Conservation (phyloP, 2,888 invertebrate species). For the Trypoxylon attenuatum region DNA sequence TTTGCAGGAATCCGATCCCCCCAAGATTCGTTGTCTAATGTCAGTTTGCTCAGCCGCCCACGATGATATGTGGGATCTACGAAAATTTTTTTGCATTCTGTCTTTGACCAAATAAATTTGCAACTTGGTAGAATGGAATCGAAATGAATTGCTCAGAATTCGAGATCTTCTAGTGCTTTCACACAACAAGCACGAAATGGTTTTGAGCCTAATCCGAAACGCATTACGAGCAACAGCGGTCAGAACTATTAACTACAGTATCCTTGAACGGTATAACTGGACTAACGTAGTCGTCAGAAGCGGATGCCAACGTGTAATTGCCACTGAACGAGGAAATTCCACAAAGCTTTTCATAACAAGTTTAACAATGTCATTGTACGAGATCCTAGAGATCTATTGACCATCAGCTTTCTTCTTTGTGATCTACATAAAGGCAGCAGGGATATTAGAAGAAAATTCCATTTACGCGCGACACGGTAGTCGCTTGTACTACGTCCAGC, state of each 20-base stretch:
- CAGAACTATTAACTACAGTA: no score
- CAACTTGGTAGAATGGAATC: not conserved
- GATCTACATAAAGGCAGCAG: slow-evolving; percentile 8
- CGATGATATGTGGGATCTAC: no score
- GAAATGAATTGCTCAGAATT: not conserved
- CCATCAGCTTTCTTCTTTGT: slow-evolving; percentile 18
- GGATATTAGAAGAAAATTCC: slow-evolving; percentile 23
- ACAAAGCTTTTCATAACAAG: slow-evolving; percentile 8
- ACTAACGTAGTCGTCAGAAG: not conserved
- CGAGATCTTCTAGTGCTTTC: not conserved
- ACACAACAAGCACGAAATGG: no score
- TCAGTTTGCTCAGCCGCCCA: no score
- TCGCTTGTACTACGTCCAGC: not conserved
- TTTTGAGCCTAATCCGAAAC: no score
- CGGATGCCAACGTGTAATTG: slow-evolving; percentile 9
- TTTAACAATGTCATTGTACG: slow-evolving; percentile 27
- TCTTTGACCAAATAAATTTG: not conserved
- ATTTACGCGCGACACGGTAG: slow-evolving; percentile 9
- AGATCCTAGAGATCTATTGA: slow-evolving; percentile 5
- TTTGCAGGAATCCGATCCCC: slow-evolving; percentile 26
- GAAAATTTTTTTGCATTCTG: no score
- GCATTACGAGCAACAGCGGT: no score
- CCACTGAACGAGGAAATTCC: not conserved
- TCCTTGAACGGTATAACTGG: not conserved
- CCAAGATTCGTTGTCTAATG: not conserved